Evolutionary conservation across 2,888 invertebrate species (phyloP).

Genomic region (Eupeodes luniger): DNA sequence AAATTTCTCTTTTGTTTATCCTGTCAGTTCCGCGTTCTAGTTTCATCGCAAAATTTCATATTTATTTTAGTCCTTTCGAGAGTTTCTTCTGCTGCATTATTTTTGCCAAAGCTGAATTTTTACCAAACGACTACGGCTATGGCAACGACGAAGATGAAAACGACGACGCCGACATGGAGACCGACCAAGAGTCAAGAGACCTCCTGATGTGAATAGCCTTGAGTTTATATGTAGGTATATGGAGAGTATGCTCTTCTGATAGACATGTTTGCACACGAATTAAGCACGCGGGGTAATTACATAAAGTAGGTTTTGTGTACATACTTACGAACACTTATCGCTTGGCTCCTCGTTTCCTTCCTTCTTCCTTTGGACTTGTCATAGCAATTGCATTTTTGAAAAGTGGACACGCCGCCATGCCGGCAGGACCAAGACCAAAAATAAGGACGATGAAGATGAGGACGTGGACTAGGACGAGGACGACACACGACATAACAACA

Average conservation of each 20-base stretch:
- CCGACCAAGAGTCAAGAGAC: neutral
- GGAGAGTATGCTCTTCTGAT: constrained; percentile 41
- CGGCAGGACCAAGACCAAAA: constrained; percentile 24
- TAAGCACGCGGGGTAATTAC: constrained; percentile 70
- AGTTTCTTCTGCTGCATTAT: neutral
- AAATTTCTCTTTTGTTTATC: constrained; percentile 47
- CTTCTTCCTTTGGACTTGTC: constrained; percentile 42
- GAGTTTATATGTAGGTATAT: constrained; percentile 1
- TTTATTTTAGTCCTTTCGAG: constrained; percentile 41
- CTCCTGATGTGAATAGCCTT: neutral
- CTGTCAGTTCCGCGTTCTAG: constrained; percentile 41
- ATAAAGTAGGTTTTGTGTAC: constrained; percentile 58
- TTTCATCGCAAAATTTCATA: constrained; percentile 41
- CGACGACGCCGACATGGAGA: constrained; percentile 2
- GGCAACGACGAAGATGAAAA: neutral
- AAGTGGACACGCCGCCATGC: constrained; percentile 54
- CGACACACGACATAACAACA: neutral
- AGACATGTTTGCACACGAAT: constrained; percentile 67
- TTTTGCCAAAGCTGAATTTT: constrained; percentile 46
- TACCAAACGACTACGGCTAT: constrained; percentile 12
- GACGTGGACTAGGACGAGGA: neutral
- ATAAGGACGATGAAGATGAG: neutral
- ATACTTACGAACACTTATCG: constrained; percentile 42
- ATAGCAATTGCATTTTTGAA: constrained; percentile 55
- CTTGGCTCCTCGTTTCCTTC: neutral